phyloP scores from a whole-genome alignment of 1,140 invertebrate species.

The Camponotus vicinus region DNA sequence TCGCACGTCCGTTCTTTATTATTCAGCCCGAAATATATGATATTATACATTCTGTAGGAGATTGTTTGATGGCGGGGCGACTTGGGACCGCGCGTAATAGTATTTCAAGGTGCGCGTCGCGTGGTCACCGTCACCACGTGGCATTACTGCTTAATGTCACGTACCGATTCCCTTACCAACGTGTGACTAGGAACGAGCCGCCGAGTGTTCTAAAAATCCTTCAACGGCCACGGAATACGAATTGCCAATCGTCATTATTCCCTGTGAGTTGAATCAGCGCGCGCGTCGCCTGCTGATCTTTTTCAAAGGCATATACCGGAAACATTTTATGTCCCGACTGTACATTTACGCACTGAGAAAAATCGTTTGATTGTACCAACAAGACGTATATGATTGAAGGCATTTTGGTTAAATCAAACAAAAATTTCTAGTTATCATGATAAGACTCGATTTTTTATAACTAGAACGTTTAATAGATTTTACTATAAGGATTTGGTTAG shows the following conservation, averaged over 20 bases:
- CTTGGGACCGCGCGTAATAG: conserved; percentile 65
- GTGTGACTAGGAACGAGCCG: conserved; percentile 69
- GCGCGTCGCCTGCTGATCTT: conserved; percentile 48
- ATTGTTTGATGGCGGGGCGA: conserved; percentile 63
- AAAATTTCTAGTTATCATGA: too few species aligned
- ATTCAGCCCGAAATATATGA: conserved; percentile 50
- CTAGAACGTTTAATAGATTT: too few species aligned
- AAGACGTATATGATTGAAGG: too few species aligned
- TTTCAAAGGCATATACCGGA: conserved; percentile 25
- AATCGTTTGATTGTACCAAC: too few species aligned
- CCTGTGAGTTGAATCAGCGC: conserved; percentile 51
- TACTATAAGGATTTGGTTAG: too few species aligned
- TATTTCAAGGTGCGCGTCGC: conserved; percentile 69
- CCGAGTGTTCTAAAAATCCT: conserved; percentile 72
- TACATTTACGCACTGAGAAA: neutral
- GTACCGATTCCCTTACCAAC: conserved; percentile 72
- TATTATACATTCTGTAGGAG: conserved; percentile 63
- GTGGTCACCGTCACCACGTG: conserved; percentile 64
- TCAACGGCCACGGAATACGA: conserved; percentile 67
- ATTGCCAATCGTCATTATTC: conserved; percentile 69
- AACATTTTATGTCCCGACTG: conserved; percentile 41
- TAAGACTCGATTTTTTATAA: too few species aligned
- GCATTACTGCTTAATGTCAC: conserved; percentile 76
- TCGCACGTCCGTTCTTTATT: conserved; percentile 31
- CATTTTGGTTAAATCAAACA: too few species aligned